Evolutionary conservation across 2,113 vertebrate genomes (phyloP).

Genomic region (Antennarius striatus): DNA sequence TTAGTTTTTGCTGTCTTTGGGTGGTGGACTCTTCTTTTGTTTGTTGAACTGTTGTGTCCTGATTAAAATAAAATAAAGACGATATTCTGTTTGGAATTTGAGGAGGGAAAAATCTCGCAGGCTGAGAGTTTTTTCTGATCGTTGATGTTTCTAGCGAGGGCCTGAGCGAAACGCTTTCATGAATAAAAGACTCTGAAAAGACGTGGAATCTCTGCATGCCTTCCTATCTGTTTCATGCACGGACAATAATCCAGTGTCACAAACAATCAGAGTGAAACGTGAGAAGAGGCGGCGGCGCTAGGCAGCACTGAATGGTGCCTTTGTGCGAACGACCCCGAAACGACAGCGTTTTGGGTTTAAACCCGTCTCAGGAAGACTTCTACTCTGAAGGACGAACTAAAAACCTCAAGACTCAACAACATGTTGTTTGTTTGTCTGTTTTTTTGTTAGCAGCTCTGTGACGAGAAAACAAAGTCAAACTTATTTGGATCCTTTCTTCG

Average conservation of each 20-base stretch:
- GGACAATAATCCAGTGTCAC: neutral
- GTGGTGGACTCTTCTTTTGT: conserved; percentile 68
- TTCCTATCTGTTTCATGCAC: conserved; percentile 29
- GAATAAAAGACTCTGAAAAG: conserved; percentile 66
- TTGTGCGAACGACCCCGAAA: no score
- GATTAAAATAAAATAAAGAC: conserved; percentile 57
- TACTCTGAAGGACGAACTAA: no score
- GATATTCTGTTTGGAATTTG: conserved; percentile 59
- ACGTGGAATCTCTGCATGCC: conserved; percentile 52
- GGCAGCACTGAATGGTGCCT: neutral
- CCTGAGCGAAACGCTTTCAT: conserved; percentile 24
- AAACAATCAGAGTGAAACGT: no score
- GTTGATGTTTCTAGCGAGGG: conserved; percentile 71
- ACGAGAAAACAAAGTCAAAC: no score
- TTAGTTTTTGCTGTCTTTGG: conserved; percentile 68
- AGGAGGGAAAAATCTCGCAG: conserved; percentile 82
- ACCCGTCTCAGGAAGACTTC: no score
- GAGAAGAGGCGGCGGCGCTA: neutral
- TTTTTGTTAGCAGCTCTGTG: no score
- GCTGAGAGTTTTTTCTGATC: conserved; percentile 82
- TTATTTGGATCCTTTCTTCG: no score
- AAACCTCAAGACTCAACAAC: no score
- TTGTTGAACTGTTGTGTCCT: conserved; percentile 62
- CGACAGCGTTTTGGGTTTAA: no score
- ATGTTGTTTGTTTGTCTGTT: no score